phyloP scores from a whole-genome alignment of 2,888 invertebrate genomes.

The Steinernema hermaphroditum region DNA sequence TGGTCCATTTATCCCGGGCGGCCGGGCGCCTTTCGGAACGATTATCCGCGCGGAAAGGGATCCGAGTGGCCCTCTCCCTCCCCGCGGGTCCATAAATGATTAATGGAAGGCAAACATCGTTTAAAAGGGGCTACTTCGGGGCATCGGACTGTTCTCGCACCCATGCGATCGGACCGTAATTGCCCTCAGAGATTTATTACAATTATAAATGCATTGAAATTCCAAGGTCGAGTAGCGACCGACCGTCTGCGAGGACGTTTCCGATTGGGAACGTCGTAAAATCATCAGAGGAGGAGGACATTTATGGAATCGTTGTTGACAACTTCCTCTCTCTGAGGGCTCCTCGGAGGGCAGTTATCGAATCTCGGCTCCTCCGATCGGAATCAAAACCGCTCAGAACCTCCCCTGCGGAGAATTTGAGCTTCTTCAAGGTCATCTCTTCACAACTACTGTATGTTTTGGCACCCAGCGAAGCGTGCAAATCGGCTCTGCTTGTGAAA shows the following conservation, averaged over 20 bases:
- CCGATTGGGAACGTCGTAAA: neutral
- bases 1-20: neutral
- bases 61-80: neutral
- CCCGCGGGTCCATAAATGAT: conserved; percentile 18
- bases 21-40: conserved; percentile 5
- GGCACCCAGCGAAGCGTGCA: neutral
- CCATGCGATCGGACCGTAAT: neutral
- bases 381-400: too few species aligned
- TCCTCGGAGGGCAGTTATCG: neutral
- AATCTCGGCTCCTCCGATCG: neutral
- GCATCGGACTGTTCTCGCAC: neutral
- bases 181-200: conserved; percentile 12
- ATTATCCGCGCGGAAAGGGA: conserved; percentile 18
- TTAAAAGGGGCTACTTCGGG: neutral
- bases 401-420: too few species aligned
- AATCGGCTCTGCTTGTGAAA: neutral
- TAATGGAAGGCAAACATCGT: conserved; percentile 24
- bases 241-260: conserved; percentile 6
- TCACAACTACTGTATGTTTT: too few species aligned
- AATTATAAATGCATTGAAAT: conserved; percentile 20
- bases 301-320: neutral
- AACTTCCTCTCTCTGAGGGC: neutral
- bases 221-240: conserved; percentile 9
- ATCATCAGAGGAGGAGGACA: neutral
- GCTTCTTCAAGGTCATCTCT: too few species aligned